Percentiles rank a stretch among this genome's conserved stretches.
Conservation (phyloP, 1,140 invertebrate species). For the Lamellibrachia luymesi region DNA sequence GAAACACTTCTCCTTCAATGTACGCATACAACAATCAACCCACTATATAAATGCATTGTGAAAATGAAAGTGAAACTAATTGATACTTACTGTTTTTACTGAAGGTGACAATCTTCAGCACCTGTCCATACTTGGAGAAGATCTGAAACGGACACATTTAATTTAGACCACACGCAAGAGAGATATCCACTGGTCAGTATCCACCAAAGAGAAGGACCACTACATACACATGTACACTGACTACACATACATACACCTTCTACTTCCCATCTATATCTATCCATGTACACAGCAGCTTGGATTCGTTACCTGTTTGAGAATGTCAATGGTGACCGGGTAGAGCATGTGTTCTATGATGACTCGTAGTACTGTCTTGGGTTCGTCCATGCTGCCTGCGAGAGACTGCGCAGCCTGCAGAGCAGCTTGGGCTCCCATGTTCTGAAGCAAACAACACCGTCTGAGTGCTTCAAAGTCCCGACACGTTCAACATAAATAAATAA, state of each 20-base stretch:
- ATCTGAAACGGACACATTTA: conserved; percentile 32
- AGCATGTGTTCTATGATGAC: conserved; percentile 97
- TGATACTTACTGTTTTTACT: conserved; percentile 94
- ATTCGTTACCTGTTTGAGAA: conserved; percentile 67
- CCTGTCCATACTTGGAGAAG: conserved; percentile 47
- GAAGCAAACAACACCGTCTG: neutral
- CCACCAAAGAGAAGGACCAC: too few species aligned
- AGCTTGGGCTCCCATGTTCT: conserved; percentile 72
- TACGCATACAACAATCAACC: neutral
- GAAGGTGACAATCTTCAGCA: conserved; percentile 90
- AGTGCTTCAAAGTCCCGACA: neutral
- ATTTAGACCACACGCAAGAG: neutral
- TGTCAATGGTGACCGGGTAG: conserved; percentile 95
- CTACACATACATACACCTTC: too few species aligned
- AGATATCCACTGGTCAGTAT: neutral
- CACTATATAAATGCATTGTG: neutral
- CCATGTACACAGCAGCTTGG: neutral
- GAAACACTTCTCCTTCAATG: neutral
- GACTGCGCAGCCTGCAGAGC: conserved; percentile 68
- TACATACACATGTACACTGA: too few species aligned
- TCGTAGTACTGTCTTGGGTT: conserved; percentile 92
- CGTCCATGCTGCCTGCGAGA: conserved; percentile 64
- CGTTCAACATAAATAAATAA: neutral
- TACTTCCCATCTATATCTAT: too few species aligned
- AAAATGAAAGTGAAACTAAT: conserved; percentile 21